phyloP scores from a whole-genome alignment of 35 echinoderm and acorn worm species.

The Lytechinus variegatus region DNA sequence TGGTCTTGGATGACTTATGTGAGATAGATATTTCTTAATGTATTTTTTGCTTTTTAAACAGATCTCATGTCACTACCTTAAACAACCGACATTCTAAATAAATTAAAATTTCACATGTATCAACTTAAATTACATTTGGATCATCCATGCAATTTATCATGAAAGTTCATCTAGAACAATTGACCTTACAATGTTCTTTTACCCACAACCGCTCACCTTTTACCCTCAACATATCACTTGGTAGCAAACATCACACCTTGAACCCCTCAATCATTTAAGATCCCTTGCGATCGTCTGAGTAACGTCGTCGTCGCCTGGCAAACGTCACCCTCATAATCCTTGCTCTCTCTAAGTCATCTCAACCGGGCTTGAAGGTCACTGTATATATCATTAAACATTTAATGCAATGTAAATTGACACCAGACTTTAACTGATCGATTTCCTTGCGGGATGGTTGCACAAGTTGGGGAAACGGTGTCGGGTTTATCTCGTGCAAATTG shows the following conservation, averaged over 20 bases:
- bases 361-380: neutral
- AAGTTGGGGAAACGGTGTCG: neutral
- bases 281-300: neutral
- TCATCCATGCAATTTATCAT: neutral
- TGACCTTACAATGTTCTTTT: neutral
- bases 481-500: neutral
- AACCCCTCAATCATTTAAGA: neutral
- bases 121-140: neutral
- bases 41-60: no score
- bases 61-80: no score
- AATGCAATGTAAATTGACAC: conserved; percentile 3
- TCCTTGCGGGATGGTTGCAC: neutral
- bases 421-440: neutral
- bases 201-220: neutral
- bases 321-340: no score
- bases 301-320: no score
- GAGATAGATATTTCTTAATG: no score
- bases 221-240: neutral
- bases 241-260: neutral
- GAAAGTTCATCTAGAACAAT: neutral
- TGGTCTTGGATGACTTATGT: no score
- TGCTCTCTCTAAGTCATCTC: neutral
- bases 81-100: neutral
- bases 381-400: conserved; percentile 21
- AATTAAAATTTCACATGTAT: neutral